Evolutionary conservation across 2,113 vertebrate species (phyloP), one percentile per base, ranked within the genome.

Genomic region (Oxygymnocypris stewartii): DNA sequence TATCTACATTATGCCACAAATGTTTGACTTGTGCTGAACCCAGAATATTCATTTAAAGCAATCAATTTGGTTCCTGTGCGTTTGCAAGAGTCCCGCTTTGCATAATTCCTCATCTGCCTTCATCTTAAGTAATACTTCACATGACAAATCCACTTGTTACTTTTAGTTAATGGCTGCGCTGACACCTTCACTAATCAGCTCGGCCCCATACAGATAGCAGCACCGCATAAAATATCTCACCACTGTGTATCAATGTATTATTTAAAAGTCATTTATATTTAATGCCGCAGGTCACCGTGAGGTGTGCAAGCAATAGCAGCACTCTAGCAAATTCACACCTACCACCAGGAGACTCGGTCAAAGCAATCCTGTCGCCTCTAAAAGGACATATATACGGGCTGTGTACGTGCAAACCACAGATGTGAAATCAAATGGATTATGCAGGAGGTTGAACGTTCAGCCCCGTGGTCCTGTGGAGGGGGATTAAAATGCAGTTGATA

Each of bases 401-500:
- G 13, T 25, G 61, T 81, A 18, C 9, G 9, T 67, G 69, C 67
- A 23, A 82, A 85, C 84, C 73, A 78, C 77, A 69, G 78, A 49
- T 57, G 20, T 73, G 31, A 65, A 28, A 61, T 85, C 85, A 40
- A 79, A 47, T 37, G 54, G 18, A 65, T 82, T 82, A 74, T 86
- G 54, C 16, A 51, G 47, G 78, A 9, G 69, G 85, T 81, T 54
- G 57, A 75, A 37, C 28, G 20, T 57, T 31, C 54, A 49, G 65
- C 31, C 28, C 51, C 12, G 71, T 79, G 78, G 79, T 49, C 90
- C 90, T 89, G 91, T 88, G 89, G 87, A 89, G 16, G 87, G 85
- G 91, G 90, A 91, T 92, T 93, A 92, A 89, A 85, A 87, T 80
- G 89, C 77, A 63, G 88, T 91, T 90, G 89, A 92, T 90, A 90